Conservation (phyloP, 2,888 invertebrate species). For the Conops quadrifasciatus region DNA sequence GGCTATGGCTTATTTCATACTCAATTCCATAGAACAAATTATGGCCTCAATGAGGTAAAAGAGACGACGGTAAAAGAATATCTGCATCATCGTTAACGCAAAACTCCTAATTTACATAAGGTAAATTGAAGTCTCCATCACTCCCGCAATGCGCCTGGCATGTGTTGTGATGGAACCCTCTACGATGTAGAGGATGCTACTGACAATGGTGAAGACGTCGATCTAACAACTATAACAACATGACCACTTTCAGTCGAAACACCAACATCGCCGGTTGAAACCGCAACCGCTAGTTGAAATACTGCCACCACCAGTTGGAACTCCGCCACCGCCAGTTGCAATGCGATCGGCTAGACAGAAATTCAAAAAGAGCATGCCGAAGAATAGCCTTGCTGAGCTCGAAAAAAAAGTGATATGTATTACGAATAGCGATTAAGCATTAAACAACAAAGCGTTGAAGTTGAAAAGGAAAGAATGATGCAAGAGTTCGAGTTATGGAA, state of each 20-base stretch:
- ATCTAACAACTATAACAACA: slow-evolving; percentile 20
- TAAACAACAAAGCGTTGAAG: slow-evolving; percentile 30
- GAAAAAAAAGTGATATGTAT: slow-evolving; percentile 32
- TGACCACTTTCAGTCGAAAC: not conserved
- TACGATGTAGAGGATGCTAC: slow-evolving; percentile 22
- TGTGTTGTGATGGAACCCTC: slow-evolving; percentile 32
- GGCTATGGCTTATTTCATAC: no score
- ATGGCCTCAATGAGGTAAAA: no score
- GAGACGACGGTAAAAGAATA: no score
- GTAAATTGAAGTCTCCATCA: no score
- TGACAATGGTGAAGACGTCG: slow-evolving; percentile 21
- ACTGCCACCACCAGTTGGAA: not conserved
- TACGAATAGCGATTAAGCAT: slow-evolving; percentile 27
- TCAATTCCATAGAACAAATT: no score
- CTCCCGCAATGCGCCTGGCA: no score
- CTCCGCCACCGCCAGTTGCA: slow-evolving; percentile 30
- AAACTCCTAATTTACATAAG: no score
- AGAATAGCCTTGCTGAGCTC: slow-evolving; percentile 23
- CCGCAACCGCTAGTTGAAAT: not conserved
- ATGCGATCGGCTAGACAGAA: slow-evolving; percentile 25
- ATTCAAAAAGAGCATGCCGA: slow-evolving; percentile 35
- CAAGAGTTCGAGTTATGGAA: slow-evolving; percentile 34
- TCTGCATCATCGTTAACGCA: no score
- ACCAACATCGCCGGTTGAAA: no score
- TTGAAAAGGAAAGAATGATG: slow-evolving; percentile 15